These are phyloP conservation scores for Podarcis cretensis DNA, from an alignment of 2,113 vertebrate species.

Conservation along the genomic window DNA sequence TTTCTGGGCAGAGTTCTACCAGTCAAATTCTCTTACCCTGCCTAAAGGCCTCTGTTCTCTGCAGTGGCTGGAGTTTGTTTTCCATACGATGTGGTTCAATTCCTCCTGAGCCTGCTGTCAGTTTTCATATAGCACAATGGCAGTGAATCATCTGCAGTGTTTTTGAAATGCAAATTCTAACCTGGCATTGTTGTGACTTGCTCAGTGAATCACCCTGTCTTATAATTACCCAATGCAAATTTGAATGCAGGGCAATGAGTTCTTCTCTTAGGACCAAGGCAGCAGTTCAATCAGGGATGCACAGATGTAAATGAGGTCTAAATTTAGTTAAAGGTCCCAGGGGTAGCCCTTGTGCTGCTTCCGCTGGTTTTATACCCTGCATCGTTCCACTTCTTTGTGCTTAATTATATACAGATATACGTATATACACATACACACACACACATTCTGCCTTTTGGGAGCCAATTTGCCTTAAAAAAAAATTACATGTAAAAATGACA, in stretches of 20 bases:
- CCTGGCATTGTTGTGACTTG: conserved; percentile 63
- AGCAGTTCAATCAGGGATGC: background rate
- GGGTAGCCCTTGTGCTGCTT: background rate
- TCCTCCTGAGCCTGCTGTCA: conserved; percentile 44
- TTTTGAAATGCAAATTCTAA: conserved; percentile 53
- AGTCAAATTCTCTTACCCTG: background rate
- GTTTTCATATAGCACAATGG: conserved; percentile 53
- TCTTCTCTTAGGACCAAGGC: conserved; percentile 11
- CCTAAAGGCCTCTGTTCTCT: background rate
- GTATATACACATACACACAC: no score
- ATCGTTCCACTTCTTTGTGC: background rate
- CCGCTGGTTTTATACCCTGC: background rate
- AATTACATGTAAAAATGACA: no score
- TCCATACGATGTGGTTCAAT: conserved; percentile 64
- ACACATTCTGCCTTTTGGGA: no score
- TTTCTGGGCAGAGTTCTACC: background rate
- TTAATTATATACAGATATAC: no score
- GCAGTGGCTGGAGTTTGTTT: conserved; percentile 49
- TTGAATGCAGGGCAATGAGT: background rate
- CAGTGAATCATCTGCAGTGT: conserved; percentile 28
- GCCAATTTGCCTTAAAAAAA: no score
- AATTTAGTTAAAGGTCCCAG: background rate
- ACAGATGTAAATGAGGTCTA: background rate
- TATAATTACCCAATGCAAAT: conserved; percentile 43
- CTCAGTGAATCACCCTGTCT: conserved; percentile 51